Evolutionary conservation across 2,113 vertebrate species (phyloP).

Genomic region (Ceyx margarethae): DNA sequence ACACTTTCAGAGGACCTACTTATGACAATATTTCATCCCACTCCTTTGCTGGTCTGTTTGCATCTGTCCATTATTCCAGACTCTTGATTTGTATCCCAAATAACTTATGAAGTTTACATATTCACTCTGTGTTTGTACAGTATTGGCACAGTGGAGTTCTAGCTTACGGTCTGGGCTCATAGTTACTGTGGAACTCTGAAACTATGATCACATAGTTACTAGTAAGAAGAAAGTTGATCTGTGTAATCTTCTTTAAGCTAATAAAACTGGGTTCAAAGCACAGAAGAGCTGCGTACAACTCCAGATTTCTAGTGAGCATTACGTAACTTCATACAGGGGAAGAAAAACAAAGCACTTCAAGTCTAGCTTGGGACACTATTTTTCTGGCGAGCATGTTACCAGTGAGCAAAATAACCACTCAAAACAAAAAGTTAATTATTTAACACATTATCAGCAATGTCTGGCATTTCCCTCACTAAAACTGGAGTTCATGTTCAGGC

Average conservation of each 20-base stretch:
- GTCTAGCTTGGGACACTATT: neutral
- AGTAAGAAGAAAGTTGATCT: neutral
- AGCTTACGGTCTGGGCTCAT: neutral
- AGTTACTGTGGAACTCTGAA: neutral
- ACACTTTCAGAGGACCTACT: neutral
- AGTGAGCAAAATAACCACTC: neutral
- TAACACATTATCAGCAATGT: neutral
- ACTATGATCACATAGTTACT: neutral
- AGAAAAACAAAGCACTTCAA: fast-evolving
- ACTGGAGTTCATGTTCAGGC: neutral
- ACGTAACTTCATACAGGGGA: fast-evolving
- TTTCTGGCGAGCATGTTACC: neutral
- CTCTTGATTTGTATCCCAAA: neutral
- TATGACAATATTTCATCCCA: neutral
- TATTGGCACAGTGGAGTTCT: neutral
- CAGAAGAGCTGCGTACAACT: neutral
- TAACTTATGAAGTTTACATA: neutral
- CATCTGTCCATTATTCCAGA: neutral
- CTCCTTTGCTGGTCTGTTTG: neutral
- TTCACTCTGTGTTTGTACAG: neutral
- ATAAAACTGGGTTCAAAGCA: neutral
- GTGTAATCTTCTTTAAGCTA: neutral
- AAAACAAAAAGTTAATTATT: neutral
- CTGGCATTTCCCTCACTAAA: neutral
- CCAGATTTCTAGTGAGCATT: neutral